phyloP scores from a whole-genome alignment of 2,797 vertebrate genomes.

The Carapus acus region DNA sequence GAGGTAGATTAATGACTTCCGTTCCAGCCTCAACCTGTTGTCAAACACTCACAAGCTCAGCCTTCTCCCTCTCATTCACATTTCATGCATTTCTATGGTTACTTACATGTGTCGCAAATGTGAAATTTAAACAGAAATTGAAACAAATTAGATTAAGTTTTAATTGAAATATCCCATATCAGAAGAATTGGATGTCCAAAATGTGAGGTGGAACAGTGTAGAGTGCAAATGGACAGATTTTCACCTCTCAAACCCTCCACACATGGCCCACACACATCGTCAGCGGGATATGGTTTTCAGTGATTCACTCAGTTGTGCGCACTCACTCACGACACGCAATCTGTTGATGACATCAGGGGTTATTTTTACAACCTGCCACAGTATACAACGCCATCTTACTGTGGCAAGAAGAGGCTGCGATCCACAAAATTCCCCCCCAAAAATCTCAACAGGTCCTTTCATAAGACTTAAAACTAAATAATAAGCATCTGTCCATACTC shows the following conservation, averaged over 20 bases:
- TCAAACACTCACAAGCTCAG: not conserved
- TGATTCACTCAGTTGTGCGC: slow-evolving; percentile 11
- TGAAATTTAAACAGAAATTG: slow-evolving; percentile 24
- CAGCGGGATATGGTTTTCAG: slow-evolving; percentile 39
- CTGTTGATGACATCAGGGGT: slow-evolving; percentile 25
- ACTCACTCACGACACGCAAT: not conserved
- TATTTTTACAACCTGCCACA: slow-evolving; percentile 25
- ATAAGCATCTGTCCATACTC: no score
- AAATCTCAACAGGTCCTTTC: not conserved
- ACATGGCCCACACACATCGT: slow-evolving; percentile 1
- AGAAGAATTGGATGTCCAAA: no score
- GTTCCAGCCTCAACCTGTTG: slow-evolving; percentile 10
- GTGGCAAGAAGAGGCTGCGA: slow-evolving; percentile 9
- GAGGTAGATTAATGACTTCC: slow-evolving; percentile 16
- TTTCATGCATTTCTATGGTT: slow-evolving; percentile 27
- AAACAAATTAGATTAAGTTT: slow-evolving; percentile 3
- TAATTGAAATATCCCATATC: not conserved
- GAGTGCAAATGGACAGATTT: no score
- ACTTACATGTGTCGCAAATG: slow-evolving; percentile 9
- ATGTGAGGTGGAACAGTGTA: no score
- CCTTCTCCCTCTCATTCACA: slow-evolving; percentile 1
- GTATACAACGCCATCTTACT: not conserved
- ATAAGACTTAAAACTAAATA: no score
- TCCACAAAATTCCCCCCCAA: slow-evolving; percentile 14
- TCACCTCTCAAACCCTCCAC: no score